Base-by-base conservation (phyloP, 2,888 invertebrate species). In the Isotomurus palustris region DNA sequence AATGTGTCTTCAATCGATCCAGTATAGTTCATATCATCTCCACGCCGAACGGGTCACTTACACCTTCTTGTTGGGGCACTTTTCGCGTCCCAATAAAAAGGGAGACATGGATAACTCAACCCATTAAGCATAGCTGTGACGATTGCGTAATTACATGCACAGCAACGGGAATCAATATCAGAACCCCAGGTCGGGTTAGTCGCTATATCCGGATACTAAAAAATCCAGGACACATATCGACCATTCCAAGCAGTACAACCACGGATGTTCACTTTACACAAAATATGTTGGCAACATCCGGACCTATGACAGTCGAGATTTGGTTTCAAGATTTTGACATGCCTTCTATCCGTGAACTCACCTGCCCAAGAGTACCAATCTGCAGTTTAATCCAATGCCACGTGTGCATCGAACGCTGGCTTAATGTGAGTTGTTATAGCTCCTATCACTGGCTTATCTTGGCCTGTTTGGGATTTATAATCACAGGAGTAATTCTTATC, bases 211-310 rank as follows among this genome's bases (percentile, higher is more conserved):
- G 40, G 12, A 49, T 43, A 1, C 44, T 35, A 1, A 61, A 58
- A 32, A 58, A 58, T 47, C 58, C 61, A 1, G 61, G 51, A 21
- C 45, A 43, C 17, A 52, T 61, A 2, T 38, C 61, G 0, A 43
- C 40, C 1, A 17, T 32, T 5, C 61, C 61, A 0, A 6, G n/a
- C 1, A 1, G 36, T 1, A 35, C 38, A 1, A 48, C 19, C 2
- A 58, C 58, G 0, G 4, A 6, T 2, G 28, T 58, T 3, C 36
- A 32, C 12, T 14, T 58, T 1, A 36, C 50, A 10, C 29, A 29
- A 2, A 49, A 58, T 38, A 58, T 58, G 58, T 32, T 58, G 17
- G 36, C 28, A 1, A 28, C 54, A 1, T 19, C 27, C 2, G 58
- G 53, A 27, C 2, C 6, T 1, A 38, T 27, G 2, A 25, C n/a